Percentiles rank a stretch among this genome's conserved stretches.
phyloP scores from a whole-genome alignment of 2,797 vertebrate species.

The Carapus acus region DNA sequence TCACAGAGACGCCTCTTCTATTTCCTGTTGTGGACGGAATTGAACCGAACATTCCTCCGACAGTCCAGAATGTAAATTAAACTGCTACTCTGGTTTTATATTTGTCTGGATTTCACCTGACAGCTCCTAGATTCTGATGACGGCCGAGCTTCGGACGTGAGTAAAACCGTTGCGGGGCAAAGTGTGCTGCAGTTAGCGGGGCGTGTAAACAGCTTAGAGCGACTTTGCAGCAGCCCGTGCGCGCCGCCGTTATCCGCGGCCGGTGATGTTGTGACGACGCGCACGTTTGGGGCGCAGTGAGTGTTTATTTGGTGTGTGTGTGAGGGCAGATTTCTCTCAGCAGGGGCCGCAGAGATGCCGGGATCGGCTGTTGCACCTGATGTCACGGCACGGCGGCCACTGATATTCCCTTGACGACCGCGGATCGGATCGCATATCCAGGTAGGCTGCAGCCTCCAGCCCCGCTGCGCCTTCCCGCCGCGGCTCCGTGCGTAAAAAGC shows the following conservation, averaged over 20 bases:
- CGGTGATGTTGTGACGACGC: slow-evolving; percentile 5
- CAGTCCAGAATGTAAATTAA: slow-evolving; percentile 46
- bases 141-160: slow-evolving; percentile 39
- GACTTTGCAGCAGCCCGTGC: slow-evolving; percentile 46
- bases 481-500: background rate
- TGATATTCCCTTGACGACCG: slow-evolving; percentile 60
- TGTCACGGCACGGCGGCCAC: slow-evolving; percentile 53
- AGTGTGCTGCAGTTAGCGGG: slow-evolving; percentile 4
- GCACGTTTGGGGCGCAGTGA: background rate
- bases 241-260: too few species aligned
- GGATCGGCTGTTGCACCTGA: slow-evolving; percentile 52
- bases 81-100: slow-evolving; percentile 14
- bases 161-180: slow-evolving; percentile 18
- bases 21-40: slow-evolving; percentile 69
- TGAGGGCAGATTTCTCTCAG: slow-evolving; percentile 12
- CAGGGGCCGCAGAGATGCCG: slow-evolving; percentile 26
- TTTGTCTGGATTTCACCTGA: slow-evolving; percentile 14
- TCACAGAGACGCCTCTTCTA: slow-evolving; percentile 49
- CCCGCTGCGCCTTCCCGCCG: slow-evolving; percentile 1
- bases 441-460: slow-evolving; percentile 41
- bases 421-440: slow-evolving; percentile 54
- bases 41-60: slow-evolving; percentile 41
- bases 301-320: background rate
- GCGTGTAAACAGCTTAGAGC: slow-evolving; percentile 52
- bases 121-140: slow-evolving; percentile 2